These are phyloP conservation scores for Paraplagusia blochii DNA, from an alignment of 2,113 vertebrate species.

Conservation along the genomic window DNA sequence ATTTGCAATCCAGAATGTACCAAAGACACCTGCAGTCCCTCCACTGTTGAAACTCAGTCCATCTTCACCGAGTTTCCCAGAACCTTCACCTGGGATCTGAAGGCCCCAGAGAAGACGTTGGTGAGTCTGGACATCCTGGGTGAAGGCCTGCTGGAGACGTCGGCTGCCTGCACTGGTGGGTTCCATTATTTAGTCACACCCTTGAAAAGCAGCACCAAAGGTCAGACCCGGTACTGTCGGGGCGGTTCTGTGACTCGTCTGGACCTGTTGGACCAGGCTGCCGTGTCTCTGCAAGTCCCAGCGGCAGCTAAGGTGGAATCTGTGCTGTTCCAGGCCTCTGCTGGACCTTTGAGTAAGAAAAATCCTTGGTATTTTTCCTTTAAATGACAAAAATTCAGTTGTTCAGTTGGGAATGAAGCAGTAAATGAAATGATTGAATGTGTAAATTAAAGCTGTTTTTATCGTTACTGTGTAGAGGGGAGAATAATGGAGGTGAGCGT, in stretches of 20 bases:
- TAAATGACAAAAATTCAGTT: too few relatives aligned
- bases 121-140: constrained; percentile 73
- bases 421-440: too few relatives aligned
- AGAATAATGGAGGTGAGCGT: constrained; percentile 39
- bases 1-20: constrained; percentile 78
- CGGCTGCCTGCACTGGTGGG: constrained; percentile 66
- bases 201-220: constrained; percentile 15
- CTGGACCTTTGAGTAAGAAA: constrained; percentile 76
- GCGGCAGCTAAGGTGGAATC: constrained; percentile 57
- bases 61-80: constrained; percentile 74
- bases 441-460: too few relatives aligned
- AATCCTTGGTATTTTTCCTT: too few relatives aligned
- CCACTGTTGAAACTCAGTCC: constrained; percentile 67
- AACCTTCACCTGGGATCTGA: constrained; percentile 80
- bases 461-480: constrained; percentile 36
- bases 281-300: constrained; percentile 70
- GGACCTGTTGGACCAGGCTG: constrained; percentile 72
- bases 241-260: constrained; percentile 77
- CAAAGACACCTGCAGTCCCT: constrained; percentile 71
- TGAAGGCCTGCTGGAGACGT: constrained; percentile 68
- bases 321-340: constrained; percentile 77
- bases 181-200: constrained; percentile 69
- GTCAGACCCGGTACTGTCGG: constrained; percentile 78
- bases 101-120: constrained; percentile 66
- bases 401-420: too few relatives aligned